phyloP scores from a whole-genome alignment of 2,888 invertebrate species.

The Polymixis flavicincta region DNA sequence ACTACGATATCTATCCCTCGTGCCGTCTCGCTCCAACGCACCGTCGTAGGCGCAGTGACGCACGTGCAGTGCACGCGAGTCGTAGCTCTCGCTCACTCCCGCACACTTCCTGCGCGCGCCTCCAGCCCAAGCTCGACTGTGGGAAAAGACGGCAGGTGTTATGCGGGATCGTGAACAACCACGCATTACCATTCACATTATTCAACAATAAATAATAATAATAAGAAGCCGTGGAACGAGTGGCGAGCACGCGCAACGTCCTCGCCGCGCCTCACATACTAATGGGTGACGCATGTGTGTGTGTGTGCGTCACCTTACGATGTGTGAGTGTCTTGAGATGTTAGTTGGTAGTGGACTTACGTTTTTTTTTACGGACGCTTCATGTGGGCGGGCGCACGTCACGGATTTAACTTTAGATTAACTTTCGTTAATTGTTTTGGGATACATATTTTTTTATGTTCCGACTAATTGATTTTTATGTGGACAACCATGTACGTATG shows the following conservation, averaged over 20 bases:
- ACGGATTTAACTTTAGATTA: conserved; percentile 83
- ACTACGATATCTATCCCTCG: conserved; percentile 74
- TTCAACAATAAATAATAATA: conserved; percentile 91
- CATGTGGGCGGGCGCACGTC: conserved; percentile 89
- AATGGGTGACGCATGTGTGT: conserved; percentile 76
- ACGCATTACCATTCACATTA: conserved; percentile 91
- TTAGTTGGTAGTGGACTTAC: conserved; percentile 76
- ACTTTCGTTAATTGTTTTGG: conserved; percentile 87
- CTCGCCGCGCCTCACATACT: conserved; percentile 84
- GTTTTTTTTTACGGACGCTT: conserved; percentile 78
- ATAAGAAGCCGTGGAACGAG: conserved; percentile 90
- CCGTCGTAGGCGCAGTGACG: conserved; percentile 72
- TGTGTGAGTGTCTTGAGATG: conserved; percentile 69
- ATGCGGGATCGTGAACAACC: conserved; percentile 91
- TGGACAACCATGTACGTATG: conserved; percentile 38
- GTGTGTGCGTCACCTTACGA: conserved; percentile 77
- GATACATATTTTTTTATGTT: conserved; percentile 77
- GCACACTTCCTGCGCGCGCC: conserved; percentile 87
- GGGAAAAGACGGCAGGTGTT: conserved; percentile 92
- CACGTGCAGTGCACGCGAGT: conserved; percentile 84
- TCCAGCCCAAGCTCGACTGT: conserved; percentile 86
- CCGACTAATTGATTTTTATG: conserved; percentile 76
- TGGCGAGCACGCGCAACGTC: conserved; percentile 89
- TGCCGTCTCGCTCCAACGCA: conserved; percentile 73
- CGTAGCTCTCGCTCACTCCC: conserved; percentile 82